Evolutionary conservation across 2,113 vertebrate genomes (phyloP).

Genomic region (Bubalus kerabau): DNA sequence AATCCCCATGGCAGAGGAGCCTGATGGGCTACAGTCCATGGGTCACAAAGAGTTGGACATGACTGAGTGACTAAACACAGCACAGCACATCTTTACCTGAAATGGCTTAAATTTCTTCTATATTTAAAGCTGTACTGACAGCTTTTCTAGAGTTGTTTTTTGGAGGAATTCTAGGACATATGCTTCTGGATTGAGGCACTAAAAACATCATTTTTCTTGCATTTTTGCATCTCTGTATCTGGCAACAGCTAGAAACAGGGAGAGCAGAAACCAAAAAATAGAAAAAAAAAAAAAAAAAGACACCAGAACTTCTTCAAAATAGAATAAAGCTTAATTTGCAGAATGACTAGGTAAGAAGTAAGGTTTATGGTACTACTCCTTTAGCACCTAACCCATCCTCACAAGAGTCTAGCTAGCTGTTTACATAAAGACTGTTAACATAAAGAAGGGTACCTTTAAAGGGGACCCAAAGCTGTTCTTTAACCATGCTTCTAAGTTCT

Average conservation of each 20-base stretch:
- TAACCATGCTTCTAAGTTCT: neutral
- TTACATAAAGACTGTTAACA: neutral
- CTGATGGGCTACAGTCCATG: neutral
- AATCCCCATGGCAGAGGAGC: neutral
- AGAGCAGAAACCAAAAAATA: neutral
- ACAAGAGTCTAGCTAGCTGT: neutral
- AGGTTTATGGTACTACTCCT: rapidly evolving
- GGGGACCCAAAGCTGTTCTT: neutral
- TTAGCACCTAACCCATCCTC: neutral
- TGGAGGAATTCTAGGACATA: neutral
- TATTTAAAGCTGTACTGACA: neutral
- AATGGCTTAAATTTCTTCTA: neutral
- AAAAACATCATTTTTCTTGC: neutral
- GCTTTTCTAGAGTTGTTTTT: neutral
- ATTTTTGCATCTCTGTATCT: neutral
- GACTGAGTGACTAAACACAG: neutral
- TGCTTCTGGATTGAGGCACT: neutral
- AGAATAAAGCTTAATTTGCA: neutral
- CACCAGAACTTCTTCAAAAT: neutral
- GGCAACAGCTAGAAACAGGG: neutral
- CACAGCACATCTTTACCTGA: neutral
- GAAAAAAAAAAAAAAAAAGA: neutral
- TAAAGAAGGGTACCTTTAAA: neutral
- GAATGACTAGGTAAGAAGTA: neutral
- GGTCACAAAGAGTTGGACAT: neutral